These are phyloP conservation scores for Acomys russatus DNA, from an alignment of 2,797 vertebrate species.

Conservation along the genomic window DNA sequence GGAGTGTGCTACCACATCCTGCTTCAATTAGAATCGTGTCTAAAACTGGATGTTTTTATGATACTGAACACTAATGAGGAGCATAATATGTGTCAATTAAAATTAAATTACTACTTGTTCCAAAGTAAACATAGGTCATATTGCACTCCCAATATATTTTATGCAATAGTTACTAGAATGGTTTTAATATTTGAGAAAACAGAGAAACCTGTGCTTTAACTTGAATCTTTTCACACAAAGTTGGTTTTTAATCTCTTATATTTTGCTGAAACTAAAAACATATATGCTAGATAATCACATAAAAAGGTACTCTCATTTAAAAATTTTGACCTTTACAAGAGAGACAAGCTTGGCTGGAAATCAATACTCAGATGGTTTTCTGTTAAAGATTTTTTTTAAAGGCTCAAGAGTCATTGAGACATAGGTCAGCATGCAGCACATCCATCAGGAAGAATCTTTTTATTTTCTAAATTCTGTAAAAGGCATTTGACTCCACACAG, in stretches of 20 bases:
- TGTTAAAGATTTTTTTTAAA: slow-evolving; percentile 53
- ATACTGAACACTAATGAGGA: neutral
- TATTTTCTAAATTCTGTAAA: slow-evolving; percentile 34
- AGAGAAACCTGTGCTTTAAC: neutral
- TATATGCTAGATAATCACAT: slow-evolving; percentile 30
- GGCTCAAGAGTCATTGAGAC: slow-evolving; percentile 37
- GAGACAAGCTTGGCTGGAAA: slow-evolving; percentile 73
- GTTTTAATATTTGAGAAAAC: slow-evolving; percentile 53
- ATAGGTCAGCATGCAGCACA: slow-evolving; percentile 50
- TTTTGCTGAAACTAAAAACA: slow-evolving; percentile 69
- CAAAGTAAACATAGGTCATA: neutral
- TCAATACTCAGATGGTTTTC: slow-evolving; percentile 67
- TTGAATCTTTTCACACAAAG: slow-evolving; percentile 14
- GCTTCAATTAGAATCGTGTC: neutral
- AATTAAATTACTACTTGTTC: slow-evolving; percentile 14
- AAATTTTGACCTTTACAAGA: slow-evolving; percentile 70
- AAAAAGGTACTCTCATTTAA: slow-evolving; percentile 49
- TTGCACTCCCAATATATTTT: slow-evolving; percentile 41
- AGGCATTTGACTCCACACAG: neutral
- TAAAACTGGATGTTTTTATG: neutral
- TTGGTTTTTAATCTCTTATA: slow-evolving; percentile 60
- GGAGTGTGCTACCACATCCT: neutral
- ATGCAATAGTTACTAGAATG: neutral
- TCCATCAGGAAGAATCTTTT: slow-evolving; percentile 45
- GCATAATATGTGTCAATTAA: neutral